A percentile compares a stretch with the other conserved stretches of the same genome.
Evolutionary conservation across 2,888 invertebrate genomes (phyloP).

Genomic region (Dasypogon diadema): DNA sequence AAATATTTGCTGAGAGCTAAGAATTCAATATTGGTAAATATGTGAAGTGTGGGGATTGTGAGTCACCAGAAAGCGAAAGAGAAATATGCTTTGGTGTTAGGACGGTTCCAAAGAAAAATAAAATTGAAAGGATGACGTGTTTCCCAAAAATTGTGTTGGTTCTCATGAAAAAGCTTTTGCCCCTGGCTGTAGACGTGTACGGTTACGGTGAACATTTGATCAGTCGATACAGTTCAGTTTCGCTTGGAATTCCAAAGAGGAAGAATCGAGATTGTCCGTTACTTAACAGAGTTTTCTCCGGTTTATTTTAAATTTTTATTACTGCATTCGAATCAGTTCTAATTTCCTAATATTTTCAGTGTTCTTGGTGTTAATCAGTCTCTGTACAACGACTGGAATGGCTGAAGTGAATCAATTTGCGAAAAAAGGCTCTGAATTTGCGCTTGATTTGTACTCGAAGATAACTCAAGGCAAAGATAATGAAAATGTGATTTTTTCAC

Average conservation of each 20-base stretch:
- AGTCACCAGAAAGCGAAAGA: no score
- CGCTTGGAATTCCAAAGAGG: background rate
- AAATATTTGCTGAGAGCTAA: no score
- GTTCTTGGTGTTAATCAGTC: background rate
- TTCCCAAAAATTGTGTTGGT: background rate
- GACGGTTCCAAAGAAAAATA: background rate
- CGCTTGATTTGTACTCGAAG: slow-evolving; percentile 67
- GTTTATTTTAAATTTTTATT: background rate
- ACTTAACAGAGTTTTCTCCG: background rate
- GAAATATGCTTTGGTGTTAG: no score
- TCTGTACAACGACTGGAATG: background rate
- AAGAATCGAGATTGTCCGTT: background rate
- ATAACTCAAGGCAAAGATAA: slow-evolving; percentile 71
- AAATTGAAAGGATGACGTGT: background rate
- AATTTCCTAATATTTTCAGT: slow-evolving; percentile 12
- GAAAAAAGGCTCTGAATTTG: slow-evolving; percentile 27
- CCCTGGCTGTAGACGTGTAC: background rate
- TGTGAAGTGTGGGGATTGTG: no score
- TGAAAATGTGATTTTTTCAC: slow-evolving; percentile 79
- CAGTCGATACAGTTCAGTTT: background rate
- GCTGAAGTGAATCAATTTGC: slow-evolving; percentile 25
- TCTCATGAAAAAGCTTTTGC: background rate
- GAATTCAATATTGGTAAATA: no score
- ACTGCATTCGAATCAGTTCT: background rate
- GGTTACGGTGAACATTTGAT: background rate